phyloP scores from a whole-genome alignment of 2,113 vertebrate genomes.

The Spermophilus dauricus region DNA sequence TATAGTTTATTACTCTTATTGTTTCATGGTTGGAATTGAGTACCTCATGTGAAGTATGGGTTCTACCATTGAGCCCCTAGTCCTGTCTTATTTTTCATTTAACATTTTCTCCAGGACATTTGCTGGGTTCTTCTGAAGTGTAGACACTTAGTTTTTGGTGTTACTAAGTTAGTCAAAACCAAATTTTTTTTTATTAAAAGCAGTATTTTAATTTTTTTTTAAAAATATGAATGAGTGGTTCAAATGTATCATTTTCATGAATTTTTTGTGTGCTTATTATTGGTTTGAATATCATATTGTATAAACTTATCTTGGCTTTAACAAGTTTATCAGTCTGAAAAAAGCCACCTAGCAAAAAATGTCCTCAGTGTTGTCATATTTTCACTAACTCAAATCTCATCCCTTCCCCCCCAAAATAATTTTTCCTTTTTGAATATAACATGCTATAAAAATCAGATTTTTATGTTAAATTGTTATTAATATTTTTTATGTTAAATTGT shows the following conservation, averaged over 20 bases:
- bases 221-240: slow-evolving; percentile 35
- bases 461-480: not conserved
- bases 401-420: not conserved
- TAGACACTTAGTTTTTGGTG: slow-evolving; percentile 22
- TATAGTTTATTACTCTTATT: not conserved
- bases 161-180: slow-evolving; percentile 19
- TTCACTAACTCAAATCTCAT: not conserved
- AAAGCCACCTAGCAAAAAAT: slow-evolving; percentile 11
- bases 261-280: slow-evolving; percentile 13
- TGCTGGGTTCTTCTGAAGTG: not conserved
- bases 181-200: slow-evolving; percentile 31
- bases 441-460: not conserved
- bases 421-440: not conserved
- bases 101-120: slow-evolving; percentile 11
- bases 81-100: not conserved
- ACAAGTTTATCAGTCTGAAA: not conserved
- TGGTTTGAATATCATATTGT: not conserved
- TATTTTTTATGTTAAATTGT: not conserved
- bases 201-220: slow-evolving; percentile 48
- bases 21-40: not conserved
- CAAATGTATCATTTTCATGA: not conserved
- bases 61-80: not conserved
- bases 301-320: slow-evolving; percentile 28
- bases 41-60: no score
- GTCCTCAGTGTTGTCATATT: not conserved